These are phyloP conservation scores for Varanus salvator DNA, from an alignment of 2,113 vertebrate species.

Conservation along the genomic window DNA sequence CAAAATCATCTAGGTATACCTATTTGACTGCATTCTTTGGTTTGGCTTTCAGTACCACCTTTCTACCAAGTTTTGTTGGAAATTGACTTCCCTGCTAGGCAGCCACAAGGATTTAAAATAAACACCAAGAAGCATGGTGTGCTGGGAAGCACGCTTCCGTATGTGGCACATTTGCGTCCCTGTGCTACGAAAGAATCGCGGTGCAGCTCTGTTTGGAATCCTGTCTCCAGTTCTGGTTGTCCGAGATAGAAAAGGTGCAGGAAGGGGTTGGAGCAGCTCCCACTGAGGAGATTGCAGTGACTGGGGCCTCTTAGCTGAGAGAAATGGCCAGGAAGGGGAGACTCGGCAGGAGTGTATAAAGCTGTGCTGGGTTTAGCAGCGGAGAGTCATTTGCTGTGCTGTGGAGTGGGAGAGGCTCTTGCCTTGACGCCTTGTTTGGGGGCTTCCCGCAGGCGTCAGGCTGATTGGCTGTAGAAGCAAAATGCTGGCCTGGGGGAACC, in stretches of 20 bases:
- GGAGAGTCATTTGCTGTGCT: neutral
- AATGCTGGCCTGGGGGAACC: neutral
- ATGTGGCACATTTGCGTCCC: too few relatives aligned
- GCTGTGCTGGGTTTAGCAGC: too few relatives aligned
- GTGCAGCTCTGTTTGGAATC: neutral
- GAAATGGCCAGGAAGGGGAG: neutral
- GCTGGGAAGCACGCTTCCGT: too few relatives aligned
- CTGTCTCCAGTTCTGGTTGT: neutral
- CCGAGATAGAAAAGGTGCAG: neutral
- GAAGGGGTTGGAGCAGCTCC: neutral
- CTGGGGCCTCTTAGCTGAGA: neutral
- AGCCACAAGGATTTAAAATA: neutral
- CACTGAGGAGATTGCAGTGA: neutral
- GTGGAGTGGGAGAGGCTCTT: neutral
- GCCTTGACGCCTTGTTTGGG: neutral
- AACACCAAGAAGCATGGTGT: neutral
- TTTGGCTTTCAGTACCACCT: neutral
- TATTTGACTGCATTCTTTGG: neutral
- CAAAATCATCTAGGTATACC: neutral
- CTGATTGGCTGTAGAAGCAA: neutral
- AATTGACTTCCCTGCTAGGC: neutral
- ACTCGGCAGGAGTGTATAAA: neutral
- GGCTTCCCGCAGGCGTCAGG: neutral
- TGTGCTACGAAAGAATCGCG: neutral
- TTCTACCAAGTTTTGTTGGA: neutral